Conservation (phyloP, 2,888 invertebrate species). For the Rugalucina vietnamica region DNA sequence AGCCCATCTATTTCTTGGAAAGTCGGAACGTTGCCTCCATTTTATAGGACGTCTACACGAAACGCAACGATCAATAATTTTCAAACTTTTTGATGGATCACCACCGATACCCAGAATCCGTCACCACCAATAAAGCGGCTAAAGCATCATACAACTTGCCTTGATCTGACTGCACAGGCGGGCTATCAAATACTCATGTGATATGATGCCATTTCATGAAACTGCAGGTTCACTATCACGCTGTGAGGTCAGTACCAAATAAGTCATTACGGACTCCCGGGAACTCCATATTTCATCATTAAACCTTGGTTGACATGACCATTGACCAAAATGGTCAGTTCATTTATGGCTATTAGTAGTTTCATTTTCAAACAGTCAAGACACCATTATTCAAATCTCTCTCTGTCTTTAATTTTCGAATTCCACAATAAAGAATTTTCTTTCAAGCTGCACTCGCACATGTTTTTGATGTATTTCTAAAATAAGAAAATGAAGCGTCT, state of each 20-base stretch:
- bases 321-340: background rate
- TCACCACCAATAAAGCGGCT: too few species aligned
- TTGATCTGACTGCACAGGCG: too few species aligned
- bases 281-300: slow-evolving; percentile 11
- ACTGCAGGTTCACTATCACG: too few species aligned
- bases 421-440: slow-evolving; percentile 4
- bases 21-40: too few species aligned
- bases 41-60: too few species aligned
- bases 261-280: background rate
- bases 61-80: too few species aligned
- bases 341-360: background rate
- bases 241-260: background rate
- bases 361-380: slow-evolving; percentile 1
- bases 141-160: too few species aligned
- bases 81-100: too few species aligned
- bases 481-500: background rate
- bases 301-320: slow-evolving; percentile 11
- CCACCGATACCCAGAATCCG: too few species aligned
- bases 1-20: too few species aligned
- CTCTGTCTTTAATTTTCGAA: slow-evolving; percentile 1
- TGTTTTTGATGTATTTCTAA: slow-evolving; percentile 6
- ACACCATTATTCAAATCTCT: slow-evolving; percentile 5
- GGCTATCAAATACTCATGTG: too few species aligned
- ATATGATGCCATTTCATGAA: too few species aligned
- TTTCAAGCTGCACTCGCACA: background rate